A percentile compares a stretch with the other conserved stretches of the same genome.
Conservation (phyloP, 2,797 vertebrate genomes). For the Bovichtus variegatus region DNA sequence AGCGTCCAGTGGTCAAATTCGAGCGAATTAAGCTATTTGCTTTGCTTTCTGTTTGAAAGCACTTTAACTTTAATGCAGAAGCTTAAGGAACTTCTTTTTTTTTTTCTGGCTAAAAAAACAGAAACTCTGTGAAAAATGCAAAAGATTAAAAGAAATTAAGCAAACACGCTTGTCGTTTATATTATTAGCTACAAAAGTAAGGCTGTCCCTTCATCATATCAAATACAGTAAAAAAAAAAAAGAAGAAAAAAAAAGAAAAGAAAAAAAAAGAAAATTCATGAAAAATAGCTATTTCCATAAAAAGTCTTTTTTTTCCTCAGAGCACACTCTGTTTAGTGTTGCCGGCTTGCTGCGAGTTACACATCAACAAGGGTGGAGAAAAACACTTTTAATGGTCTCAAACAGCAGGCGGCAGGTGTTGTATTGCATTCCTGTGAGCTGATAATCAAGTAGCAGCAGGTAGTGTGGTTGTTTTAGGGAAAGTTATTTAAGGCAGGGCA, state of each 20-base stretch:
- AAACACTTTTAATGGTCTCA: not conserved
- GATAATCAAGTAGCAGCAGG: slow-evolving; percentile 23
- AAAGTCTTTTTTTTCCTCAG: not conserved
- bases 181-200: not conserved
- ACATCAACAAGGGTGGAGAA: not conserved
- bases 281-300: not conserved
- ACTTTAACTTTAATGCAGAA: not conserved
- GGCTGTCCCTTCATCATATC: not conserved
- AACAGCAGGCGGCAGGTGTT: slow-evolving; percentile 29
- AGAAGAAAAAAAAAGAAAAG: no score
- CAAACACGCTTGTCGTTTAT: not conserved
- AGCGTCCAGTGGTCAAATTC: not conserved
- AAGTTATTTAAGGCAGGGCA: slow-evolving; percentile 1
- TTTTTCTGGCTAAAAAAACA: not conserved
- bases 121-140: not conserved
- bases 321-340: not conserved
- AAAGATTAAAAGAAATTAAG: not conserved
- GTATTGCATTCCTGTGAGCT: slow-evolving; percentile 17
- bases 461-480: not conserved
- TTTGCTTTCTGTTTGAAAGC: not conserved
- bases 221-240: not conserved
- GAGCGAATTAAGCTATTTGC: not conserved
- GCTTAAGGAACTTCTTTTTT: not conserved
- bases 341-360: not conserved
- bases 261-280: no score